Evolutionary conservation across 2,888 invertebrate genomes (phyloP).

Genomic region (Cosmopolites sordidus): DNA sequence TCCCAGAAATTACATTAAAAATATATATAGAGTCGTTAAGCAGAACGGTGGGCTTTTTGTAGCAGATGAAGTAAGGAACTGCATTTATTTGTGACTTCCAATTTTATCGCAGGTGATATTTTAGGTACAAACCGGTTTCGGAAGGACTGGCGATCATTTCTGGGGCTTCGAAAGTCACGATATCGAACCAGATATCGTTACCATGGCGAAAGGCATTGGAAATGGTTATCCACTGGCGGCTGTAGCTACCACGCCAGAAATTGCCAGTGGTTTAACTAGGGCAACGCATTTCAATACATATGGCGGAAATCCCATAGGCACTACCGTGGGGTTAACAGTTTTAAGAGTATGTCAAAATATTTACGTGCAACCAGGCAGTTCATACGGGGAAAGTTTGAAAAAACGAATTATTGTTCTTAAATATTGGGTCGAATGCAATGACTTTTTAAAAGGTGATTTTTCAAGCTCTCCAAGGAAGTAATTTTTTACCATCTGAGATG

Average conservation of each 20-base stretch:
- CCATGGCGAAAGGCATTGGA: slow-evolving; percentile 92
- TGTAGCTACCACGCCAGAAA: slow-evolving; percentile 85
- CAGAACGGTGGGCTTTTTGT: slow-evolving; percentile 83
- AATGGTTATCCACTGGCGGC: slow-evolving; percentile 97
- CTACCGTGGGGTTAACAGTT: slow-evolving; percentile 85
- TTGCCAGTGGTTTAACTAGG: slow-evolving; percentile 71
- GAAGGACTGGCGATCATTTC: slow-evolving; percentile 86
- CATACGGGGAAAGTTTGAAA: too few relatives aligned
- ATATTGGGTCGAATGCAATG: too few relatives aligned
- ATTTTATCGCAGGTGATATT: background rate
- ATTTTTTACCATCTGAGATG: too few relatives aligned
- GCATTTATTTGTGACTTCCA: too few relatives aligned
- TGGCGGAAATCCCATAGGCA: slow-evolving; percentile 91
- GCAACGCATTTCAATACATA: slow-evolving; percentile 92
- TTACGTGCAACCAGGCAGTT: too few relatives aligned
- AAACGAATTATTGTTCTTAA: too few relatives aligned
- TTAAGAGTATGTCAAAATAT: slow-evolving; percentile 66
- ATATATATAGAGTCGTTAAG: slow-evolving; percentile 73
- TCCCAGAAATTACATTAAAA: slow-evolving; percentile 80
- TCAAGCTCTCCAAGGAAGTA: too few relatives aligned
- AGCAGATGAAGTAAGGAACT: slow-evolving; percentile 73
- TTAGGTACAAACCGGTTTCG: slow-evolving; percentile 94
- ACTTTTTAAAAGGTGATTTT: too few relatives aligned
- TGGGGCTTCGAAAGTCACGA: slow-evolving; percentile 95
- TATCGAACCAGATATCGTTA: slow-evolving; percentile 88